Conservation (phyloP, 2,888 invertebrate species). For the Lasioglossum marginatum region DNA sequence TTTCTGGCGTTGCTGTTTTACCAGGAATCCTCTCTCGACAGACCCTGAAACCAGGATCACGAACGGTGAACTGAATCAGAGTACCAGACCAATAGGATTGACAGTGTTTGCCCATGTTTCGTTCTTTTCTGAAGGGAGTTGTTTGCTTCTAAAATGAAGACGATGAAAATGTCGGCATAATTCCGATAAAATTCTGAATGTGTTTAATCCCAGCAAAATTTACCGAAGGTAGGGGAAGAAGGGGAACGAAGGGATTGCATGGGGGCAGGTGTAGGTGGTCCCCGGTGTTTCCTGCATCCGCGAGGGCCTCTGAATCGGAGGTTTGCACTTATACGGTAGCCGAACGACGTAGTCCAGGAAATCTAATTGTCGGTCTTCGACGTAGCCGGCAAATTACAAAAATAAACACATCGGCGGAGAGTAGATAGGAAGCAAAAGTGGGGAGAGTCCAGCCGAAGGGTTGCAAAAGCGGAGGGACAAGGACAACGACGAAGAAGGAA, state of each 20-base stretch:
- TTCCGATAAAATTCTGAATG: background rate
- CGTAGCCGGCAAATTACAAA: slow-evolving; percentile 82
- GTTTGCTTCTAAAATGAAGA: background rate
- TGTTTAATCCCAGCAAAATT: no score
- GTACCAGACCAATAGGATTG: background rate
- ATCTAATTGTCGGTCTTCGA: slow-evolving; percentile 83
- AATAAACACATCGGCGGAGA: slow-evolving; percentile 80
- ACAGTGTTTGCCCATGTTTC: background rate
- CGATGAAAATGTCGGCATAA: background rate
- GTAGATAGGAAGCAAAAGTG: slow-evolving; percentile 61
- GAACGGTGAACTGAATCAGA: background rate
- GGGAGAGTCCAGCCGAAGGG: slow-evolving; percentile 62
- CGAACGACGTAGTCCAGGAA: slow-evolving; percentile 78
- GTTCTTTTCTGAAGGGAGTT: background rate
- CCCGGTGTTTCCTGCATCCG: slow-evolving; percentile 61
- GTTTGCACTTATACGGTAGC: slow-evolving; percentile 83
- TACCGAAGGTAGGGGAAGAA: background rate
- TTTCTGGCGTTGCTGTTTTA: background rate
- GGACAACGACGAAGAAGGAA: slow-evolving; percentile 16
- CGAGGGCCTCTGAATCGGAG: slow-evolving; percentile 51
- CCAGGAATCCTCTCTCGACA: background rate
- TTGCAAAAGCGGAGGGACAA: slow-evolving; percentile 29
- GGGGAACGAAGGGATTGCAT: slow-evolving; percentile 73
- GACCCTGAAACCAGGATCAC: background rate
- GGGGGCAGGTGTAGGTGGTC: slow-evolving; percentile 83